Percentiles rank a stretch among this genome's conserved stretches.
Evolutionary conservation across 2,888 invertebrate species (phyloP).

Genomic region (Galerucella pusilla): DNA sequence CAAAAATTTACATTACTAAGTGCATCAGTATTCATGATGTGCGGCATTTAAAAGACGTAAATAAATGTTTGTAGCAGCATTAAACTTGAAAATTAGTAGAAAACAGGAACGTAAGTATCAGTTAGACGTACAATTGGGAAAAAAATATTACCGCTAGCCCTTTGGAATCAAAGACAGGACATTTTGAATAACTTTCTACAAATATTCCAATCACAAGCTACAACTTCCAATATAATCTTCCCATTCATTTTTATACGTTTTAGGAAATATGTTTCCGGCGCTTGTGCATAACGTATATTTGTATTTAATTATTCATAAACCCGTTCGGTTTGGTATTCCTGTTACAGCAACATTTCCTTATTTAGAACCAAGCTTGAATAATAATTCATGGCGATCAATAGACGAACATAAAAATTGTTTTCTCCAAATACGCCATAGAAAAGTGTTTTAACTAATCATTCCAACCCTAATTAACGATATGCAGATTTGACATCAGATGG

Average conservation of each 20-base stretch:
- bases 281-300: constrained; percentile 32
- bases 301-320: constrained; percentile 36
- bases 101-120: neutral
- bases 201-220: constrained; percentile 33
- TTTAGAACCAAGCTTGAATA: constrained; percentile 27
- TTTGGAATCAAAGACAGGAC: neutral
- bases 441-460: neutral
- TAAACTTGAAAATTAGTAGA: neutral
- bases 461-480: neutral
- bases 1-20: neutral
- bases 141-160: neutral
- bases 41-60: neutral
- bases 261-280: constrained; percentile 27
- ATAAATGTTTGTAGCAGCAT: neutral
- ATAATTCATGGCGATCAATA: constrained; percentile 25
- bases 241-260: constrained; percentile 30
- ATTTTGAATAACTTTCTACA: constrained; percentile 15
- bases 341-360: constrained; percentile 27
- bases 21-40: neutral
- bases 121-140: neutral
- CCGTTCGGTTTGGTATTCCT: constrained; percentile 29
- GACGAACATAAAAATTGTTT: constrained; percentile 22
- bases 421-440: constrained; percentile 1
- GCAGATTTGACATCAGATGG: neutral
- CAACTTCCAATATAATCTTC: constrained; percentile 32